A percentile compares a stretch with the other conserved stretches of the same genome.
These are phyloP conservation scores for Sebastiscus tertius DNA, from an alignment of 2,797 vertebrate species.

Conservation along the genomic window DNA sequence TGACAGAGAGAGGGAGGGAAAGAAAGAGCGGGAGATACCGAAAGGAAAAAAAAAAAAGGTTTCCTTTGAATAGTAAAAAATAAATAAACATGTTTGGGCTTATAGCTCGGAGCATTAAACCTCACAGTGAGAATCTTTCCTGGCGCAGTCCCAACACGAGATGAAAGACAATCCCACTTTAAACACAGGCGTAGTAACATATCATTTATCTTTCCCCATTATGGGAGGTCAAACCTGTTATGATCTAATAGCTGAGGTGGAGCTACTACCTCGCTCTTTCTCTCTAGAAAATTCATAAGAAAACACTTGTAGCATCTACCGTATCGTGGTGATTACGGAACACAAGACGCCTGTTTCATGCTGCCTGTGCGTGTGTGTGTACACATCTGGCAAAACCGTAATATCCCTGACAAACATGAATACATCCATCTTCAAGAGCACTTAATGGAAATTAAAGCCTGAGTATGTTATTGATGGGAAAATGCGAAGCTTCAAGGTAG, in stretches of 20 bases:
- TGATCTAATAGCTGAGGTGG: constrained; percentile 69
- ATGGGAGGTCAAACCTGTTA: constrained; percentile 69
- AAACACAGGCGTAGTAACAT: constrained; percentile 71
- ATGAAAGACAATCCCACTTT: constrained; percentile 80
- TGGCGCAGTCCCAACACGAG: constrained; percentile 71
- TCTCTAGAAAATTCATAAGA: constrained; percentile 37
- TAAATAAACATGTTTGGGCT: constrained; percentile 85
- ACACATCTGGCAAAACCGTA: constrained; percentile 53
- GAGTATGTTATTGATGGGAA: background rate
- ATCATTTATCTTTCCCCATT: constrained; percentile 76
- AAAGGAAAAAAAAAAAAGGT: constrained; percentile 21
- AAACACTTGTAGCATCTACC: constrained; percentile 49
- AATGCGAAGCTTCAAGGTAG: constrained; percentile 8
- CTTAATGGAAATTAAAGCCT: constrained; percentile 9
- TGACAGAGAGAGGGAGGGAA: constrained; percentile 39
- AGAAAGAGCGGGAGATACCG: background rate
- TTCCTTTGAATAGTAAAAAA: constrained; percentile 78
- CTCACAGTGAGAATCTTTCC: constrained; percentile 68
- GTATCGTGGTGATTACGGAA: constrained; percentile 56
- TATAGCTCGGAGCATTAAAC: constrained; percentile 69
- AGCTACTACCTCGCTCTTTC: constrained; percentile 35
- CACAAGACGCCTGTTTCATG: constrained; percentile 15
- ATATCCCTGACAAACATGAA: constrained; percentile 34
- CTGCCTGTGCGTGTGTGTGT: constrained; percentile 18
- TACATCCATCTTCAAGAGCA: constrained; percentile 27